phyloP scores from a whole-genome alignment of 1,140 invertebrate species.

The Protaetia brevitarsis region DNA sequence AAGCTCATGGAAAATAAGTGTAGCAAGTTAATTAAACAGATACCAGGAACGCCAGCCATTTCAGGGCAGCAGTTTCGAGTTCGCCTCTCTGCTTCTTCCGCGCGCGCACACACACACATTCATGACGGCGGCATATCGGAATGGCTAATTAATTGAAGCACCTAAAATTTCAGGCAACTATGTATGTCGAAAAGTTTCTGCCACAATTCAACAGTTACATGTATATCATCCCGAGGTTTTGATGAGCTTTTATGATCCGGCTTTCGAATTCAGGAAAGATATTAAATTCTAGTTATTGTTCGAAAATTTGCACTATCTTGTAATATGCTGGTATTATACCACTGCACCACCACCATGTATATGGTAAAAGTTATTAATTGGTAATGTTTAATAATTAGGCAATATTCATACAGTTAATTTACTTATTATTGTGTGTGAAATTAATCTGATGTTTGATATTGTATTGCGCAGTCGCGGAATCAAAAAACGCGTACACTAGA shows the following conservation, averaged over 20 bases:
- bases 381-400: too few relatives aligned
- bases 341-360: too few relatives aligned
- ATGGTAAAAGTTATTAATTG: too few relatives aligned
- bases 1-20: constrained; percentile 18
- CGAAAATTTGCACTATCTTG: too few relatives aligned
- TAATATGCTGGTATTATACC: too few relatives aligned
- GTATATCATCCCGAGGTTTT: background rate
- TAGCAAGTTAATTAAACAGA: constrained; percentile 17
- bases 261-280: too few relatives aligned
- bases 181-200: constrained; percentile 6
- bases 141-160: constrained; percentile 8
- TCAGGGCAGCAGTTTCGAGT: background rate
- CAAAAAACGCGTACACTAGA: too few relatives aligned
- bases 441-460: too few relatives aligned
- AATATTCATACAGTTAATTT: too few relatives aligned
- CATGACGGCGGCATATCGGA: background rate
- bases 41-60: background rate
- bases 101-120: background rate
- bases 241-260: background rate
- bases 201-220: background rate
- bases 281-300: too few relatives aligned
- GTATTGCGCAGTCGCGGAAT: too few relatives aligned
- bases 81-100: background rate
- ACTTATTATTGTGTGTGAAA: too few relatives aligned
- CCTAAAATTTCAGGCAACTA: constrained; percentile 8